phyloP scores from a whole-genome alignment of 1,140 invertebrate species.

The Spodoptera litura region DNA sequence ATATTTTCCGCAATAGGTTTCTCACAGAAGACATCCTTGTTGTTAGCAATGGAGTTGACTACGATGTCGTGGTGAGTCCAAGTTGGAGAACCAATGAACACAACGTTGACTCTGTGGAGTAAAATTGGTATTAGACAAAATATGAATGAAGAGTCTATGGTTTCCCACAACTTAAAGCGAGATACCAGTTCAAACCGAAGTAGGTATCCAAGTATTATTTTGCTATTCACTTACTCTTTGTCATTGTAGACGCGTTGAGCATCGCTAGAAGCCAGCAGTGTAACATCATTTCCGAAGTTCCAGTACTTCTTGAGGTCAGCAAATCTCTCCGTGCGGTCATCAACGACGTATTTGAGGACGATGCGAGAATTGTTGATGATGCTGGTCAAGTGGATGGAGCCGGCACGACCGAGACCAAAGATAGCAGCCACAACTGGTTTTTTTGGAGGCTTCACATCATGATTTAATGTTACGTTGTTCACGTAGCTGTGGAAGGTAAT shows the following conservation, averaged over 20 bases:
- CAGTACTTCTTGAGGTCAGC: conserved; percentile 79
- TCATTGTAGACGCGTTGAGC: conserved; percentile 86
- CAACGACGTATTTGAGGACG: conserved; percentile 88
- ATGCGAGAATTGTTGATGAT: conserved; percentile 86
- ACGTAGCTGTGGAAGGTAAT: background rate
- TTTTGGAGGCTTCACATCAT: conserved; percentile 42
- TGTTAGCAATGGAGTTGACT: conserved; percentile 86
- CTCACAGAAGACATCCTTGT: conserved; percentile 89
- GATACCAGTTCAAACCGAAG: too few species aligned
- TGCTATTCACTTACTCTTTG: conserved; percentile 79
- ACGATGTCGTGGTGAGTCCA: conserved; percentile 88
- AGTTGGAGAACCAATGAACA: conserved; percentile 88
- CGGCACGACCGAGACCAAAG: conserved; percentile 80
- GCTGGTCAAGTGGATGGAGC: conserved; percentile 88
- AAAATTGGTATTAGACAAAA: conserved; percentile 22
- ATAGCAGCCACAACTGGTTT: conserved; percentile 71
- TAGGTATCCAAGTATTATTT: too few species aligned
- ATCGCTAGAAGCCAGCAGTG: conserved; percentile 86
- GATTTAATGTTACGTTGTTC: conserved; percentile 50
- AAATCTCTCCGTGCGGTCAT: conserved; percentile 84
- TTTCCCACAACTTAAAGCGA: background rate
- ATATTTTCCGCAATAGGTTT: conserved; percentile 89
- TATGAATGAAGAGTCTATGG: too few species aligned
- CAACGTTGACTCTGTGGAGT: conserved; percentile 83
- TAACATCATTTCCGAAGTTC: conserved; percentile 78